Conservation (phyloP, 1,140 invertebrate species). For the Bilobella aurantiaca region DNA sequence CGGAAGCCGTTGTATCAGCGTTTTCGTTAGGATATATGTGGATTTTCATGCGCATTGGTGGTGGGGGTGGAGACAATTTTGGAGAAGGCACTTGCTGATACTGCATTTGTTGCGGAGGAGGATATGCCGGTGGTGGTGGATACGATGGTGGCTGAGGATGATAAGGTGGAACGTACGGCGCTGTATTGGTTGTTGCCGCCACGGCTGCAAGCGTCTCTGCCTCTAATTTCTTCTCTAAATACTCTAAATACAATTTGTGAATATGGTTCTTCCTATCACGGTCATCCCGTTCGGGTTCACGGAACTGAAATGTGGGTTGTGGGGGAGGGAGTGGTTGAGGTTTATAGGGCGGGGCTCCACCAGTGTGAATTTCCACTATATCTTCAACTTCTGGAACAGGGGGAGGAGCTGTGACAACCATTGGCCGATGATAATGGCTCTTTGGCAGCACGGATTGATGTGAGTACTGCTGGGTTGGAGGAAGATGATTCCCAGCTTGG, state of each 20-base stretch:
- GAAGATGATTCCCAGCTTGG: background rate
- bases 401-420: background rate
- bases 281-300: slow-evolving; percentile 3
- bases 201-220: slow-evolving; percentile 14
- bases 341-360: background rate
- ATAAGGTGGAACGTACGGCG: too few relatives aligned
- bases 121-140: background rate
- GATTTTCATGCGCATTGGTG: slow-evolving; percentile 35
- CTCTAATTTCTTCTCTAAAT: slow-evolving; percentile 26
- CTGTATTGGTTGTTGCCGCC: background rate
- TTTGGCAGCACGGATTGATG: too few relatives aligned
- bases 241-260: slow-evolving; percentile 32
- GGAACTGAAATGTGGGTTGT: too few relatives aligned
- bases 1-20: background rate
- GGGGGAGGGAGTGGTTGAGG: background rate
- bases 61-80: background rate
- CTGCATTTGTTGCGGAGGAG: background rate
- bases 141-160: background rate
- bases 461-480: background rate
- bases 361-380: slow-evolving; percentile 32
- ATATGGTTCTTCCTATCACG: slow-evolving; percentile 13
- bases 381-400: slow-evolving; percentile 21
- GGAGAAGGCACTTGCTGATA: too few relatives aligned
- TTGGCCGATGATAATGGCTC: too few relatives aligned
- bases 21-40: slow-evolving; percentile 35